Percentiles rank a stretch among this genome's conserved stretches.
Conservation (phyloP, 1,140 invertebrate genomes). For the Aphelinus certus region DNA sequence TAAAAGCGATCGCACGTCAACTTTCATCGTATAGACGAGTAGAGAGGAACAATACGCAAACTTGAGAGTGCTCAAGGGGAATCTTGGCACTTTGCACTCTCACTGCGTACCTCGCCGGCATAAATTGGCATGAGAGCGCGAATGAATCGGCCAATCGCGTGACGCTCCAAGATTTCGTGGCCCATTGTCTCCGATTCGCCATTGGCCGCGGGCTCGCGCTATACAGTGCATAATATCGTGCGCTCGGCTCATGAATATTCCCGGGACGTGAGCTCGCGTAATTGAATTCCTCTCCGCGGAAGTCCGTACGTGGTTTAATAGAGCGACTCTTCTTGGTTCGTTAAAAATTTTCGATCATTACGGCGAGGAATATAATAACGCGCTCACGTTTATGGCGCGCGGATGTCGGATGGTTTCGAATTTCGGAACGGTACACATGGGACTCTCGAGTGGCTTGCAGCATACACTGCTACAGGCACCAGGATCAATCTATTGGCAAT, state of each 20-base stretch:
- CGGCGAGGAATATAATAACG: slow-evolving; percentile 32
- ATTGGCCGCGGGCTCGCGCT: neutral
- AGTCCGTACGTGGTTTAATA: slow-evolving; percentile 41
- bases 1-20: too few relatives aligned
- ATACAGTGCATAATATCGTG: neutral
- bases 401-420: neutral
- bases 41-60: too few relatives aligned
- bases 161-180: slow-evolving; percentile 2
- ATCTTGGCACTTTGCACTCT: too few relatives aligned
- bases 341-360: slow-evolving; percentile 53
- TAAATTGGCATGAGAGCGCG: too few relatives aligned
- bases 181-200: neutral
- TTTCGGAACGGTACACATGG: too few relatives aligned
- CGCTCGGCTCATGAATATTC: slow-evolving; percentile 14
- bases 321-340: slow-evolving; percentile 49
- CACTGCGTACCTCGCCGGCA: too few relatives aligned
- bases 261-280: neutral
- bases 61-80: too few relatives aligned
- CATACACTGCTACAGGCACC: too few relatives aligned
- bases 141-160: neutral
- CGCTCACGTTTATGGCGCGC: neutral
- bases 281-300: slow-evolving; percentile 31
- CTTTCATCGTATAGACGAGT: too few relatives aligned
- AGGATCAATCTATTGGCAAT: too few relatives aligned
- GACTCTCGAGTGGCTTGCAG: too few relatives aligned